These are phyloP conservation scores for Eupsittula cactorum DNA, from an alignment of 2,113 vertebrate species.

Conservation along the genomic window DNA sequence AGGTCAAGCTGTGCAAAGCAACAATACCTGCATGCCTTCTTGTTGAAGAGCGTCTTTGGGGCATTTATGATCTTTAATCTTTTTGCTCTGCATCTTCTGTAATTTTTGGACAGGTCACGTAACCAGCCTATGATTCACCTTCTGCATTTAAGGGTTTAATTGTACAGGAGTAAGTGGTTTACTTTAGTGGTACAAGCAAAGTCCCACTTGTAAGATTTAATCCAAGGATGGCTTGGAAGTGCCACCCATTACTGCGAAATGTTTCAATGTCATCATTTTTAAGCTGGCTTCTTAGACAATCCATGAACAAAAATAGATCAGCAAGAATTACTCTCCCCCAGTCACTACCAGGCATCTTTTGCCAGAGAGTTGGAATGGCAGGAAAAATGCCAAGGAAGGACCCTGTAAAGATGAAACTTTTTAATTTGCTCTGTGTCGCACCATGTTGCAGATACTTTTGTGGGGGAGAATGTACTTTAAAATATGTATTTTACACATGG, in stretches of 20 bases:
- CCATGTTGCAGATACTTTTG: background rate
- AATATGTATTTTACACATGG: background rate
- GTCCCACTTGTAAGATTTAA: background rate
- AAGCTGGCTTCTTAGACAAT: background rate
- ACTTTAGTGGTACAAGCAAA: background rate
- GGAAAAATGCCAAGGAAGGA: background rate
- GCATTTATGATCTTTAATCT: background rate
- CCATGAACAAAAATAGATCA: background rate
- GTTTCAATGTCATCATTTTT: background rate
- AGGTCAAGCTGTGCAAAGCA: background rate
- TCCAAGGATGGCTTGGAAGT: background rate
- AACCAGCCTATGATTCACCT: background rate
- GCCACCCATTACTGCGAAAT: background rate
- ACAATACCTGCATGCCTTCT: background rate
- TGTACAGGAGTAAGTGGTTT: background rate
- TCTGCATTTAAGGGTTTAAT: background rate
- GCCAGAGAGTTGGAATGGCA: background rate
- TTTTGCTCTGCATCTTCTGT: background rate
- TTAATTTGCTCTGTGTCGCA: background rate
- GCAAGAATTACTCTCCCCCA: background rate
- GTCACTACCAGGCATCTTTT: background rate
- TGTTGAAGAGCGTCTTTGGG: background rate
- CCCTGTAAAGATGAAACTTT: background rate
- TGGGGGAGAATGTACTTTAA: background rate
- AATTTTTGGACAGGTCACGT: background rate